Conservation (phyloP, 23 tunicate genomes). For the Aplidium turbinatum region DNA sequence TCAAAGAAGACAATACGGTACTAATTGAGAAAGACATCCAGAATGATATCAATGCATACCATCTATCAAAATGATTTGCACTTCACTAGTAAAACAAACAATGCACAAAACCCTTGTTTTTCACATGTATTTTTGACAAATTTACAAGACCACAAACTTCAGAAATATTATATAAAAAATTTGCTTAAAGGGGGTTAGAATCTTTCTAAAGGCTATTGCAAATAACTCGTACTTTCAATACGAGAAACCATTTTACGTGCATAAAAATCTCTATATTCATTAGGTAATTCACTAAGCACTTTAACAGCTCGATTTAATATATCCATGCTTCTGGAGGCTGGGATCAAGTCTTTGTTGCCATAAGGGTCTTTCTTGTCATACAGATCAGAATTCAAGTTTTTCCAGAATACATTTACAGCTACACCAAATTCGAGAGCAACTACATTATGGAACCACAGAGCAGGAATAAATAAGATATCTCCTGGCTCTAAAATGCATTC, state of each 20-base stretch:
- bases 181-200: too few relatives aligned
- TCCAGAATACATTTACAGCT: constrained; percentile 96
- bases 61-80: too few relatives aligned
- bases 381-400: constrained; percentile 45
- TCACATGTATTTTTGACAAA: too few relatives aligned
- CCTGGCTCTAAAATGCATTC: constrained; percentile 70
- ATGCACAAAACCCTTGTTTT: too few relatives aligned
- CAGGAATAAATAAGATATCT: constrained; percentile 90
- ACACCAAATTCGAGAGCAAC: constrained; percentile 83
- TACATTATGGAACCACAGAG: constrained; percentile 97
- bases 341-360: constrained; percentile 88
- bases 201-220: too few relatives aligned
- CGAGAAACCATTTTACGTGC: constrained; percentile 67
- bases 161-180: too few relatives aligned
- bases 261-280: constrained; percentile 84
- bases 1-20: too few relatives aligned
- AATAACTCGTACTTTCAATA: constrained; percentile 31
- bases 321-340: constrained; percentile 83
- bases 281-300: constrained; percentile 65
- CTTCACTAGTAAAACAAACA: too few relatives aligned
- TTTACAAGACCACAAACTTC: too few relatives aligned
- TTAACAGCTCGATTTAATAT: constrained; percentile 66
- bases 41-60: too few relatives aligned
- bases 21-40: too few relatives aligned
- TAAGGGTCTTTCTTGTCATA: constrained; percentile 90